Base-by-base conservation (phyloP, 1,140 invertebrate genomes). In the Halesus radiatus region DNA sequence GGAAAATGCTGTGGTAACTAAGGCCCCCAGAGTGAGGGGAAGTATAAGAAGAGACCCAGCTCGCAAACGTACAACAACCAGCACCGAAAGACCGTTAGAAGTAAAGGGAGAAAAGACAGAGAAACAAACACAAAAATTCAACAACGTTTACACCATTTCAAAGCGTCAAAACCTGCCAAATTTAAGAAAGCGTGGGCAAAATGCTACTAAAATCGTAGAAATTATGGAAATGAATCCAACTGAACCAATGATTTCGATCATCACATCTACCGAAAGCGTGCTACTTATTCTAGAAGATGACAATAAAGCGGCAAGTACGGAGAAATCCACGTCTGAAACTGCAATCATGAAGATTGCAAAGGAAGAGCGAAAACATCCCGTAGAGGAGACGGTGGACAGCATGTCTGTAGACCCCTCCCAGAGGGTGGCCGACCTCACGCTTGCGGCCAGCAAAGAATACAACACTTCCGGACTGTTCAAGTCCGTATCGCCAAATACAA, bases 391-490 rank as follows among this genome's bases (percentile, higher is more conserved):
- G 66, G 85, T 84, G 5, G 83, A 85, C 53, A 88, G 88, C 62
- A 80, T 78, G 1, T 68, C 89, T 50, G 88, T 88, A 68, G 89
- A 90, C 70, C 88, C 88, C 83, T 92, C 91, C 0, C 90, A 92
- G 85, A 85, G 91, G 73, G 91, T 92, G 18, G 91, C 91, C 50
- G 91, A 92, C 84, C 85, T 92, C 74, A 92, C 91, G 0, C 80
- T 90, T 70, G 91, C 91, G 1, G 88, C 90, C 3, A 91, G 91
- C 77, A 91, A 91, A 80, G 90, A 92, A 68, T 92, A 92, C 81
- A 91, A 91, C 73, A 91, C 88, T 26, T 90, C 90, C 0, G 90
- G 90, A 13, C 85, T 90, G 84, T 92, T 92, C 81, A 92, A 92
- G 85, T 87, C 88, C 0, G 85, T 90, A 23, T 85, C 88, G 23